phyloP scores from a whole-genome alignment of 1,140 invertebrate species.

The Eurosta solidaginis region DNA sequence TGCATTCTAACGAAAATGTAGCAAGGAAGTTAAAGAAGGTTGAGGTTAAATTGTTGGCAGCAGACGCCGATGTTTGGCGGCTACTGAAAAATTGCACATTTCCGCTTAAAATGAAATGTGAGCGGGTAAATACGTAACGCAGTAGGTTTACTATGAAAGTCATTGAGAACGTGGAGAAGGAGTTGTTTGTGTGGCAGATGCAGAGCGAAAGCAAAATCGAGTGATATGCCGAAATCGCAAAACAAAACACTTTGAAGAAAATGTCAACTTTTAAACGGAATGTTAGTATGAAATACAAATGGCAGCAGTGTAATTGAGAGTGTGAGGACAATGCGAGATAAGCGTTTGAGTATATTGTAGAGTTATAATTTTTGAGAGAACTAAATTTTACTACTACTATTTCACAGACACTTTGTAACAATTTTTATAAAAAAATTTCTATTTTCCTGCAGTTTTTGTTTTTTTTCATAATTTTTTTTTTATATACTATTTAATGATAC shows the following conservation, averaged over 20 bases:
- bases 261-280: background rate
- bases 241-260: background rate
- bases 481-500: too few relatives aligned
- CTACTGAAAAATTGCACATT: constrained; percentile 29
- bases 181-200: too few relatives aligned
- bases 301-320: background rate
- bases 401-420: too few relatives aligned
- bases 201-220: background rate
- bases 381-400: too few relatives aligned
- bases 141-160: background rate
- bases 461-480: too few relatives aligned
- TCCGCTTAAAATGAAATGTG: background rate
- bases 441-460: too few relatives aligned
- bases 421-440: too few relatives aligned
- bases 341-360: too few relatives aligned
- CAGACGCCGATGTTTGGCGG: background rate
- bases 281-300: background rate
- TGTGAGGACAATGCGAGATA: too few relatives aligned
- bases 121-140: background rate
- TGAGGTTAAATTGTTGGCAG: background rate
- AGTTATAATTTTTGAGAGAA: too few relatives aligned
- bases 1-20: too few relatives aligned
- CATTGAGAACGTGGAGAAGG: background rate
- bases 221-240: background rate
- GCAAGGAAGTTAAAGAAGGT: background rate